Evolutionary conservation across 64 coral and sea anemone species (phyloP).

Genomic region (Pocillopora damicornis): DNA sequence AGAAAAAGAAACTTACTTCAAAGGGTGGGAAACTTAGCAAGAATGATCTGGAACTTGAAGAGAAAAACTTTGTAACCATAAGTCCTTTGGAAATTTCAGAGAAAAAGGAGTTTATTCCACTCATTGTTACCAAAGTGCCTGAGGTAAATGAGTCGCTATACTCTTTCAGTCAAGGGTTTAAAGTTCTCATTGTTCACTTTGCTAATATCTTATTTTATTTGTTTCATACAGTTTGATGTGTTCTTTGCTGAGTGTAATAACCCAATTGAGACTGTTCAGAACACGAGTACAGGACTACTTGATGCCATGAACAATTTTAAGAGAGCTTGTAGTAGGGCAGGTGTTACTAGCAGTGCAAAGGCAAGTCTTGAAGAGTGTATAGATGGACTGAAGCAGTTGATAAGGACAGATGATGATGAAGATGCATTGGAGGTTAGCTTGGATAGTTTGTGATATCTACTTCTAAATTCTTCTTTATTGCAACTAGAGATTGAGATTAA

Average conservation of each 20-base stretch:
- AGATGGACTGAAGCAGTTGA: slow-evolving; percentile 86
- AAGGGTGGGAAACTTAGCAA: slow-evolving; percentile 60
- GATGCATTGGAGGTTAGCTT: slow-evolving; percentile 74
- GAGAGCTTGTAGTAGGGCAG: slow-evolving; percentile 74
- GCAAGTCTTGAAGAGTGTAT: slow-evolving; percentile 89
- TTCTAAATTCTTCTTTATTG: too few relatives aligned
- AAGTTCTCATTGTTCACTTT: neutral
- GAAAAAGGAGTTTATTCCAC: slow-evolving; percentile 74
- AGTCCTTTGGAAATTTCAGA: slow-evolving; percentile 67
- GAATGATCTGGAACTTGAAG: slow-evolving; percentile 44
- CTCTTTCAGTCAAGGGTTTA: neutral
- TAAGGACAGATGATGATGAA: slow-evolving; percentile 89
- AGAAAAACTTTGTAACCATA: slow-evolving; percentile 68
- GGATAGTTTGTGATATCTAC: neutral
- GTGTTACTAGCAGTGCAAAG: slow-evolving; percentile 65
- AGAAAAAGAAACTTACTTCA: slow-evolving; percentile 29
- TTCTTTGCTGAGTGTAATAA: slow-evolving; percentile 83
- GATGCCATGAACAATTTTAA: slow-evolving; percentile 79
- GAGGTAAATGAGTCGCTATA: slow-evolving; percentile 41
- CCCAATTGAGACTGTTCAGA: slow-evolving; percentile 74
- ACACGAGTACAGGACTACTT: slow-evolving; percentile 45
- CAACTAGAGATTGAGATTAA: too few relatives aligned
- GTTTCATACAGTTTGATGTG: slow-evolving; percentile 81
- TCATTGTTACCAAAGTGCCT: slow-evolving; percentile 66
- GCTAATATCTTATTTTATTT: neutral